Conservation (phyloP, 1,140 invertebrate species). For the Panagrolaimus sp. region DNA sequence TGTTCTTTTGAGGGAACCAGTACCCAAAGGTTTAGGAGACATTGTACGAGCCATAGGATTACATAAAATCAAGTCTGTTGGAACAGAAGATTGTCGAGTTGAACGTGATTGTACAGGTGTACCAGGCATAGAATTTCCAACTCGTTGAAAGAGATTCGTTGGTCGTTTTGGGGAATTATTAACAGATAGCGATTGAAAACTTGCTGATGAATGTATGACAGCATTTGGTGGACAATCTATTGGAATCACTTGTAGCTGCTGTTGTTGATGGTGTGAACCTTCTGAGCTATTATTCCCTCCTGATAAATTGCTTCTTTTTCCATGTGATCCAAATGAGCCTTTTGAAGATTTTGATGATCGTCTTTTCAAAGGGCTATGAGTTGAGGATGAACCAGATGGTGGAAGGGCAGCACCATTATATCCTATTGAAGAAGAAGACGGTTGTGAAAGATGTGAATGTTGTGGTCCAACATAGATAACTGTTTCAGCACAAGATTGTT, state of each 20-base stretch:
- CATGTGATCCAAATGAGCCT: not conserved
- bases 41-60: constrained; percentile 17
- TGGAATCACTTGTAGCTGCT: not conserved
- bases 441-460: not conserved
- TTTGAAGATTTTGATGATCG: not conserved
- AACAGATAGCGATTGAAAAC: not conserved
- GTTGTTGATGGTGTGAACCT: no score
- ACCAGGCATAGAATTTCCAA: not conserved
- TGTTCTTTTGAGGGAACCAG: not conserved
- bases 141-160: not conserved
- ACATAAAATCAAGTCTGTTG: constrained; percentile 15
- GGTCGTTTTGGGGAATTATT: not conserved
- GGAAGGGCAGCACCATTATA: not conserved
- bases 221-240: constrained; percentile 12
- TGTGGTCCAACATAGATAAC: constrained; percentile 22
- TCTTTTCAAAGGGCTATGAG: not conserved
- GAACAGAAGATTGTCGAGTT: constrained; percentile 9
- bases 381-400: not conserved
- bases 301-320: not conserved
- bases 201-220: not conserved
- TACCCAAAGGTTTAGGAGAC: constrained; percentile 5
- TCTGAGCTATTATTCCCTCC: not conserved
- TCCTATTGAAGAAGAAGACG: not conserved
- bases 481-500: constrained; percentile 26
- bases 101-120: constrained; percentile 5